A percentile compares a stretch with the other conserved stretches of the same genome.
Evolutionary conservation across 2,797 vertebrate genomes (phyloP).

Genomic region (Pteropus rufus): DNA sequence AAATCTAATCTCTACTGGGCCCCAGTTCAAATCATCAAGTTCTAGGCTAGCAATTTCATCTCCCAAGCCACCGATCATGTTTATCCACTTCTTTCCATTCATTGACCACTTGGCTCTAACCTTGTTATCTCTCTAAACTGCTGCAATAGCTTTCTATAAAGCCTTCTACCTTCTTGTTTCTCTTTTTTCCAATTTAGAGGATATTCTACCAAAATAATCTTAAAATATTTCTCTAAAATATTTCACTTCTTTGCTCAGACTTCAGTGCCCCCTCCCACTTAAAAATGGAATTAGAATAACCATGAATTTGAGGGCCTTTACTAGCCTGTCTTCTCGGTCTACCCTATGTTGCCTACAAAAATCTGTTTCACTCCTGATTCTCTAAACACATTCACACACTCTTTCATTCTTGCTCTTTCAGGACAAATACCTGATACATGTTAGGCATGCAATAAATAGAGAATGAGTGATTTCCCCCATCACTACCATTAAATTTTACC

Average conservation of each 20-base stretch:
- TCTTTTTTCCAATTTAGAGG: neutral
- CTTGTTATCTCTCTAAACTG: neutral
- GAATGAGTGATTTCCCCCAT: neutral
- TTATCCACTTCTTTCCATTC: slow-evolving; percentile 3
- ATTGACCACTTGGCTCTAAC: neutral
- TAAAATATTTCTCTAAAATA: neutral
- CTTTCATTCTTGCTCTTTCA: neutral
- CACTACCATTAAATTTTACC: neutral
- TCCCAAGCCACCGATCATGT: neutral
- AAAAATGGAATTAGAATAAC: slow-evolving; percentile 6
- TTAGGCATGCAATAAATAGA: neutral
- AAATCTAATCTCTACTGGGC: neutral
- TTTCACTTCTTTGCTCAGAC: neutral
- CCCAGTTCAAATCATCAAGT: neutral
- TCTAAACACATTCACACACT: neutral
- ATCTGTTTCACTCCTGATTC: neutral
- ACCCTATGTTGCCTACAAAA: neutral
- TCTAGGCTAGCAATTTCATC: neutral
- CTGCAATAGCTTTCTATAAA: neutral
- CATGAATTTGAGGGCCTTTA: neutral
- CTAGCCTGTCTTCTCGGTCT: neutral
- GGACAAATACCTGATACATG: neutral
- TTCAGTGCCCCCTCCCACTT: neutral
- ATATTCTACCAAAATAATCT: neutral
- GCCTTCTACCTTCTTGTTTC: neutral